Percentiles rank a stretch among this genome's conserved stretches.
phyloP scores from a whole-genome alignment of 2,797 vertebrate species.

The Cirrhinus mrigala region DNA sequence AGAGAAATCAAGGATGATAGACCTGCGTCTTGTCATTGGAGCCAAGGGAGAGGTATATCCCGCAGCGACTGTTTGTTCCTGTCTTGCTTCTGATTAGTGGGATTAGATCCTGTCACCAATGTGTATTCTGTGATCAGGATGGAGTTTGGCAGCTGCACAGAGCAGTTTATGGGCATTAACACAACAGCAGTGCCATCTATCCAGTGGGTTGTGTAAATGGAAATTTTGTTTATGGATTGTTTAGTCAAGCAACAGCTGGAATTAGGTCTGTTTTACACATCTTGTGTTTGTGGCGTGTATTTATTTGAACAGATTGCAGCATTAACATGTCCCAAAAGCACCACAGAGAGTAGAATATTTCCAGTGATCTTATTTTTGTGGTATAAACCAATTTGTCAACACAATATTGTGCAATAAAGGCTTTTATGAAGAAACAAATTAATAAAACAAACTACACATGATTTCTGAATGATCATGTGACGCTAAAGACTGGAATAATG shows the following conservation, averaged over 20 bases:
- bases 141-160: background rate
- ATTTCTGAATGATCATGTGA: no score
- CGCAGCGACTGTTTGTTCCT: constrained; percentile 45
- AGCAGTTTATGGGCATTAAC: constrained; percentile 7
- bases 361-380: background rate
- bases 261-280: background rate
- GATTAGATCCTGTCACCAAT: constrained; percentile 34
- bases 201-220: background rate
- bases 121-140: constrained; percentile 25
- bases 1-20: constrained; percentile 25
- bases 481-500: no score
- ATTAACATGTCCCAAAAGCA: no score
- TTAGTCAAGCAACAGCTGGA: constrained; percentile 24
- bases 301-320: constrained; percentile 3
- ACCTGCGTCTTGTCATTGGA: background rate
- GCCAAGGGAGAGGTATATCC: background rate
- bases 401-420: background rate
- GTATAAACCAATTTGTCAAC: background rate
- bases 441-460: background rate
- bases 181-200: constrained; percentile 32
- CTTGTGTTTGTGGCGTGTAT: background rate
- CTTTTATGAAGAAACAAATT: background rate
- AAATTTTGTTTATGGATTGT: background rate
- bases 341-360: background rate
- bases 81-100: constrained; percentile 39